Base-by-base conservation (phyloP, 2,797 vertebrate genomes). In the Tympanoctomys barrerae region DNA sequence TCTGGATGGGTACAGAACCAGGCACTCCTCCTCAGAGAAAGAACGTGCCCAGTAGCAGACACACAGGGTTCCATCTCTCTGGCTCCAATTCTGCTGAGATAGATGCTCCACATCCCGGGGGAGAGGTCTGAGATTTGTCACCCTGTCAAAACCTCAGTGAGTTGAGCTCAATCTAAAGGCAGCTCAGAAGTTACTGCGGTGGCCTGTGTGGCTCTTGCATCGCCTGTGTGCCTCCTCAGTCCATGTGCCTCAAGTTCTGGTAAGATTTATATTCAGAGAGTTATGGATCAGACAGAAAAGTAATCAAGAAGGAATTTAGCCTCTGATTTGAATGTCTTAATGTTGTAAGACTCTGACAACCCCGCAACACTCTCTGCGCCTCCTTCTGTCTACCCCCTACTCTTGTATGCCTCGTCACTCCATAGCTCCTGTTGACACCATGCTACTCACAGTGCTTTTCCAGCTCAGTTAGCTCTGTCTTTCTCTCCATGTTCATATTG, bases 1-100 rank as follows among this genome's bases (percentile, higher is more conserved):
- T 95, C 92, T 70, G 71, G 73, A 80, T 90, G 73, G 94, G 49
- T 42, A 90, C 78, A 16, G n/a, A 91, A 80, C 31, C 22, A 54
- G 91, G 83, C 14, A 18, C 28, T 64, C 8, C 54, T 46, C 90
- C 84, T 95, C 89, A 11, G 7, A 46, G 49, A 85, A 64, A 75
- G 80, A 24, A 59, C 64, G 9, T 57, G 36, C 84, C 77, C 57
- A 71, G 66, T 61, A 66, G 33, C 64, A 87, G 61, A 64, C 28
- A 36, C 22, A 24, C 5, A 11, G 77, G 21, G 12, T 46, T 54
- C 42, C 36, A 26, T 81, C 87, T 84, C 12, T 78, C 68, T 66
- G 36, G 36, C 68, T 87, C n/a, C 18, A 62, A 1, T 84, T 95
- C 70, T 95, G 77, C 93, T 68, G 33, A 85, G 91, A 64, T 33